phyloP scores from a whole-genome alignment of 2,113 vertebrate genomes.

The Ciconia stormi region DNA sequence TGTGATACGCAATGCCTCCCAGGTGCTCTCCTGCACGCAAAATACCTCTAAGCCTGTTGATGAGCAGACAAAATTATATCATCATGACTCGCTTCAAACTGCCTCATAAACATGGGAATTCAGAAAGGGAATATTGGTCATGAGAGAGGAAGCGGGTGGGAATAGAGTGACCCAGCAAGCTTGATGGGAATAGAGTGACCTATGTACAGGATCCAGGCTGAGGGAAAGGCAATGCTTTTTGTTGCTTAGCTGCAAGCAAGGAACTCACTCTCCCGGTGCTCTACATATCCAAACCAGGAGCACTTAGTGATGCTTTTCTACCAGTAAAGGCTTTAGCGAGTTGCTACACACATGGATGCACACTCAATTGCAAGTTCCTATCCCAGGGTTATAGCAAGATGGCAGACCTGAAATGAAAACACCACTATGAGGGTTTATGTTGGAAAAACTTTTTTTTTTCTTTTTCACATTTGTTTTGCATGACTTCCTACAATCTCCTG shows the following conservation, averaged over 20 bases:
- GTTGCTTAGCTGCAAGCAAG: not conserved
- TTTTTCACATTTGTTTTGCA: not conserved
- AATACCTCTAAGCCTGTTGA: not conserved
- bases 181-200: not conserved
- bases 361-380: not conserved
- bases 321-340: not conserved
- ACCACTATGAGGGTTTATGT: fast-evolving
- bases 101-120: not conserved
- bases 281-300: not conserved
- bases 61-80: not conserved
- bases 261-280: fast-evolving
- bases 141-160: not conserved
- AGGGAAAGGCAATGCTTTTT: not conserved
- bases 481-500: not conserved
- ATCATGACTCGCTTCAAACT: fast-evolving
- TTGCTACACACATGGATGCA: not conserved
- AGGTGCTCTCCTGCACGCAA: not conserved
- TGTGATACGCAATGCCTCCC: fast-evolving
- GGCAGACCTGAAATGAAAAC: not conserved
- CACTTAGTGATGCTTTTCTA: not conserved
- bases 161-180: not conserved
- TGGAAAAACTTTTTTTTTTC: not conserved
- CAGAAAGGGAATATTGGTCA: not conserved
- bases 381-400: not conserved
- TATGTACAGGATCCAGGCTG: not conserved